These are phyloP conservation scores for Porites lobata DNA, from an alignment of 92 coral and sea anemone species.

Conservation along the genomic window DNA sequence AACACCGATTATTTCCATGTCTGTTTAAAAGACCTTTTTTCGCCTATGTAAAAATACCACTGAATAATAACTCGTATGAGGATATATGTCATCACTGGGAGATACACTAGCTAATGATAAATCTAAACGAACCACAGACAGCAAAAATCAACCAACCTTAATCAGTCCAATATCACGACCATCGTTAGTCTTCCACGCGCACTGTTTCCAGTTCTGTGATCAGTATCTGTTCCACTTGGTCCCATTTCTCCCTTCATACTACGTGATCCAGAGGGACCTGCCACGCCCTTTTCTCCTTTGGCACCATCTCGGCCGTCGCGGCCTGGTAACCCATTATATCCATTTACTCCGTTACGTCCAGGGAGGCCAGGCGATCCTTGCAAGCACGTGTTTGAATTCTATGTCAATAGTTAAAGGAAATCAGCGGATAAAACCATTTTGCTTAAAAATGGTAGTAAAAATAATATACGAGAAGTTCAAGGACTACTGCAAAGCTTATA, in stretches of 20 bases:
- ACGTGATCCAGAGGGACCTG: constrained; percentile 33
- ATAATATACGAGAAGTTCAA: too few species aligned
- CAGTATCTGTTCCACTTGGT: background rate
- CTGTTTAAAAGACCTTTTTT: too few species aligned
- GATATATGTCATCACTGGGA: too few species aligned
- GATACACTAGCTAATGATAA: too few species aligned
- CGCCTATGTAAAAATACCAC: too few species aligned
- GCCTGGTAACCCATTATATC: constrained; percentile 61
- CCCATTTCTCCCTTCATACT: constrained; percentile 38
- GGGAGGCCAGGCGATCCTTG: constrained; percentile 56
- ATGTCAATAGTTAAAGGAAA: too few species aligned
- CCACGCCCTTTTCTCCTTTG: constrained; percentile 27
- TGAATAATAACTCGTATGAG: background rate
- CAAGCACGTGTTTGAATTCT: constrained; percentile 6
- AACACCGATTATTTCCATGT: background rate
- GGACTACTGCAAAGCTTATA: too few species aligned
- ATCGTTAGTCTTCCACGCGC: constrained; percentile 40
- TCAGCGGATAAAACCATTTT: too few species aligned
- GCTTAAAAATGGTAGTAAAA: too few species aligned
- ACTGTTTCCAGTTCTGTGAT: constrained; percentile 52
- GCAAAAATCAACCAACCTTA: background rate
- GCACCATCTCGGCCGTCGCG: constrained; percentile 71
- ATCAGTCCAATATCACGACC: constrained; percentile 39
- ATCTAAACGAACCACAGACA: too few species aligned
- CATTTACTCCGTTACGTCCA: constrained; percentile 53